These are phyloP conservation scores for Eilema griseolum DNA, from an alignment of 2,888 invertebrate genomes.

Conservation along the genomic window DNA sequence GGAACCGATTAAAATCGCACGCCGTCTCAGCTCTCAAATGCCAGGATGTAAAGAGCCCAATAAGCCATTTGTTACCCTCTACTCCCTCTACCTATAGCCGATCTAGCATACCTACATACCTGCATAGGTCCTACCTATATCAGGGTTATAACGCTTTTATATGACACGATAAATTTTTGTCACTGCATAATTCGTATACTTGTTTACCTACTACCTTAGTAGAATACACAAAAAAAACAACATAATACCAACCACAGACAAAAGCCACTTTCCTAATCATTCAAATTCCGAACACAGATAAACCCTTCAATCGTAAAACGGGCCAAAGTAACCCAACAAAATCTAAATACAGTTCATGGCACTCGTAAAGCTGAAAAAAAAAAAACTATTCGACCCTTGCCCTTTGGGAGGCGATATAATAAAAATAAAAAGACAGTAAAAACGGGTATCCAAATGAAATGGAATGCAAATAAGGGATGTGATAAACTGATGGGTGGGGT, in stretches of 20 bases:
- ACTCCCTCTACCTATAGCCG: too few relatives aligned
- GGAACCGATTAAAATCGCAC: too few relatives aligned
- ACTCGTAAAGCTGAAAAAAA: constrained; percentile 68
- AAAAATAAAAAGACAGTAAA: constrained; percentile 77
- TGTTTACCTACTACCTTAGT: neutral
- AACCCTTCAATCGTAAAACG: constrained; percentile 40
- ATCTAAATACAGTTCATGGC: constrained; percentile 49
- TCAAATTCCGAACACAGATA: constrained; percentile 39
- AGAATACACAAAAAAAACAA: neutral
- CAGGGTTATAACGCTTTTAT: too few relatives aligned
- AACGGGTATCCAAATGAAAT: constrained; percentile 75
- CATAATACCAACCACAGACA: neutral
- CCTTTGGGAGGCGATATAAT: constrained; percentile 61
- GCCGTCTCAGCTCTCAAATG: too few relatives aligned
- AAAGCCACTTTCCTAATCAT: constrained; percentile 25
- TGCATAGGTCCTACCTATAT: too few relatives aligned
- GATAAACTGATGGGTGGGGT: constrained; percentile 54
- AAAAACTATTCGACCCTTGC: constrained; percentile 67
- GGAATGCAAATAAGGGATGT: constrained; percentile 81
- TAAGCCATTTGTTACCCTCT: too few relatives aligned
- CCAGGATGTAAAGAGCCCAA: too few relatives aligned
- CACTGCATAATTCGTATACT: too few relatives aligned
- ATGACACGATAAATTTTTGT: too few relatives aligned
- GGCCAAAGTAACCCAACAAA: constrained; percentile 39
- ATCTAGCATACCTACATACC: too few relatives aligned